phyloP scores from a whole-genome alignment of 2,888 invertebrate species.

The Nebria brevicollis region DNA sequence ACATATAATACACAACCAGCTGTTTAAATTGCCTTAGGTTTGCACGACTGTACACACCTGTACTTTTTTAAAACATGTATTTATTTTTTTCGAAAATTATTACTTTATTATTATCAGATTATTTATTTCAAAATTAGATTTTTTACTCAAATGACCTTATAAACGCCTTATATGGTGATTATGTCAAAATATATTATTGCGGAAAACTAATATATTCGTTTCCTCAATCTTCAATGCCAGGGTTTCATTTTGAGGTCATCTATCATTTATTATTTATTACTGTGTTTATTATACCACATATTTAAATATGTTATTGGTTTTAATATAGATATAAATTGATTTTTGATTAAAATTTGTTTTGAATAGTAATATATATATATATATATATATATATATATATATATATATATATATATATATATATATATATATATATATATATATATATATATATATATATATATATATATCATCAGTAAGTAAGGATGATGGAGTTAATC shows the following conservation, averaged over 20 bases:
- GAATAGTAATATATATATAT: too few species aligned
- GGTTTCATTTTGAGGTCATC: conserved; percentile 20
- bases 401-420: background rate
- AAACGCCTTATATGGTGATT: conserved; percentile 25
- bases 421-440: too few species aligned
- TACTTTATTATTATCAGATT: conserved; percentile 46
- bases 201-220: conserved; percentile 29
- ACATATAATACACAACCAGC: conserved; percentile 26
- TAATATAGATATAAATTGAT: too few species aligned
- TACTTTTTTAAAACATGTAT: conserved; percentile 40
- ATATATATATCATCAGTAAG: background rate
- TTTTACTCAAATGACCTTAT: conserved; percentile 38
- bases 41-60: conserved; percentile 40
- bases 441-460: background rate
- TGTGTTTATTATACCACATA: background rate
- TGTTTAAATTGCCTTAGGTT: conserved; percentile 29
- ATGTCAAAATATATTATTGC: conserved; percentile 31
- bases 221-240: conserved; percentile 35
- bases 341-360: too few species aligned
- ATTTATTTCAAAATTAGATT: conserved; percentile 43
- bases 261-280: background rate
- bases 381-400: background rate
- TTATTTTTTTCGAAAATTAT: conserved; percentile 35
- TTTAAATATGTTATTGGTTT: background rate
- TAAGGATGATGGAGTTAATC: background rate